Evolutionary conservation across 2,113 vertebrate species (phyloP).

Genomic region (Takifugu flavidus): DNA sequence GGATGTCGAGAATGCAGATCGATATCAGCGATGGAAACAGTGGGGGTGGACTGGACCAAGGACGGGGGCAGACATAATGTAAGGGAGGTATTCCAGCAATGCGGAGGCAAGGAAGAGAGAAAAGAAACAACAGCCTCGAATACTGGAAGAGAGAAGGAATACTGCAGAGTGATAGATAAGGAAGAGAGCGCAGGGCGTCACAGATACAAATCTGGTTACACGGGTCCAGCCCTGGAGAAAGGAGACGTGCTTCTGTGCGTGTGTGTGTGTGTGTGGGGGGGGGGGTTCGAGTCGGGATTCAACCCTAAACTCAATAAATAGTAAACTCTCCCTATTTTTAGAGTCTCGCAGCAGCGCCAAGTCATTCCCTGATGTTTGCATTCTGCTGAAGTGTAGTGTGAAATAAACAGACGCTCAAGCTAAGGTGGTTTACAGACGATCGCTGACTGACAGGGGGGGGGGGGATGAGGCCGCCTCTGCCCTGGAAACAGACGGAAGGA

Average conservation of each 20-base stretch:
- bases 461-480: neutral
- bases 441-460: neutral
- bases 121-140: slow-evolving; percentile 9
- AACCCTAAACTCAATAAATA: neutral
- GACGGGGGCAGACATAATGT: slow-evolving; percentile 49
- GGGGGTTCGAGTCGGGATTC: neutral
- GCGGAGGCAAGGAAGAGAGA: slow-evolving; percentile 8
- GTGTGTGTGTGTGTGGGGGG: no score
- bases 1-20: slow-evolving; percentile 69
- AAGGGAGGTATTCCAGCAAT: slow-evolving; percentile 48
- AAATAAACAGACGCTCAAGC: slow-evolving; percentile 11
- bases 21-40: slow-evolving; percentile 56
- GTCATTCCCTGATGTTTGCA: slow-evolving; percentile 4
- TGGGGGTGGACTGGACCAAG: slow-evolving; percentile 51
- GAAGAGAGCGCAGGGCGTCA: neutral
- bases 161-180: slow-evolving; percentile 3
- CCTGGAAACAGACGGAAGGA: neutral
- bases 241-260: neutral
- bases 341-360: neutral
- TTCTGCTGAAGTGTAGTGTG: neutral
- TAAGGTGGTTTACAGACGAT: slow-evolving; percentile 5
- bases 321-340: neutral
- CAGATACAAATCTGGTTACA: slow-evolving; percentile 7
- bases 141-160: slow-evolving; percentile 9
- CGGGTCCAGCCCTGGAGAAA: neutral